These are phyloP conservation scores for Allolobophora icterica DNA, from an alignment of 2,888 invertebrate species.

Conservation along the genomic window DNA sequence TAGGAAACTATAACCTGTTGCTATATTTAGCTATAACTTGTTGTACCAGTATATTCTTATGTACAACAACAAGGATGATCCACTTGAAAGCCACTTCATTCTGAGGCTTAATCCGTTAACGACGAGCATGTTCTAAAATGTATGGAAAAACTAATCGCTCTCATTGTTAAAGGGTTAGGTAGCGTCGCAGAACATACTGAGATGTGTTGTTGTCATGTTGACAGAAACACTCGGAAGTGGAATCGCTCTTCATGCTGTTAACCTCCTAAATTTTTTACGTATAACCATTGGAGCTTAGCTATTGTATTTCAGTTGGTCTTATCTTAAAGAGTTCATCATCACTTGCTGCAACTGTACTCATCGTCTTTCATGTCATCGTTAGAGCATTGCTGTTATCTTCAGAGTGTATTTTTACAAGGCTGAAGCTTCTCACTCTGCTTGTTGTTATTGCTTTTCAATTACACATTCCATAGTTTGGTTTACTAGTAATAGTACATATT, in stretches of 20 bases:
- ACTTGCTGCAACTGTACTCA: not conserved
- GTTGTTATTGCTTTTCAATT: not conserved
- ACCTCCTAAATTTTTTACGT: not conserved
- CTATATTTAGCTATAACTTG: not conserved
- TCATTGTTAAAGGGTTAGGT: too few species aligned
- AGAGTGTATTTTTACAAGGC: not conserved
- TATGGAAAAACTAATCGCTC: too few species aligned
- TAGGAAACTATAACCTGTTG: not conserved
- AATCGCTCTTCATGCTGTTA: not conserved
- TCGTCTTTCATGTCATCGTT: not conserved
- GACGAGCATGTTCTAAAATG: too few species aligned
- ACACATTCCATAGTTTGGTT: not conserved
- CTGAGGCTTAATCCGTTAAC: not conserved
- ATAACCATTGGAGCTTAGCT: too few species aligned
- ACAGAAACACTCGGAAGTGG: not conserved
- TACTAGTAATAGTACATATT: not conserved
- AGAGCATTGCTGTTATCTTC: not conserved
- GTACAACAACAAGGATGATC: not conserved
- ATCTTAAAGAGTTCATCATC: not conserved
- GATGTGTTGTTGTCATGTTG: not conserved
- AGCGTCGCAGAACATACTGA: not conserved
- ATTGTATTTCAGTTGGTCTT: not conserved
- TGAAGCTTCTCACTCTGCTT: not conserved
- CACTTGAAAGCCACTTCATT: not conserved
- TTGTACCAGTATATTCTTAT: not conserved